These are phyloP conservation scores for Acromyrmex heyeri DNA, from an alignment of 1,140 invertebrate species.

Conservation along the genomic window DNA sequence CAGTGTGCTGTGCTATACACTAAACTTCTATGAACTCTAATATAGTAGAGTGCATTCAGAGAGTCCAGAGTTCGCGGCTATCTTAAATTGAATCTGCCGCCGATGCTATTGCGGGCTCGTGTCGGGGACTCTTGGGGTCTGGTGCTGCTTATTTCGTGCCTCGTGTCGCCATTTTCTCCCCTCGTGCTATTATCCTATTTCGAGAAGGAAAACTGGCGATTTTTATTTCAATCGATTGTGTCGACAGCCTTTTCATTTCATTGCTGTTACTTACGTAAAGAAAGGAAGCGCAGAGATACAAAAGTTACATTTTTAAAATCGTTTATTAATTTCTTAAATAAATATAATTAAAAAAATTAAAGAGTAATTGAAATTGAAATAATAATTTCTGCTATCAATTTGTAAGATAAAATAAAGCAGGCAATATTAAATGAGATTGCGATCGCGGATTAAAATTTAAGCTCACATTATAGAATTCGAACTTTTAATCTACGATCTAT, in stretches of 20 bases:
- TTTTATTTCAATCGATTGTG: constrained; percentile 58
- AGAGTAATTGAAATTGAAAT: not conserved
- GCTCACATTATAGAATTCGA: not conserved
- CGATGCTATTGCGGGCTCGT: constrained; percentile 71
- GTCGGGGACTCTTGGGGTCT: constrained; percentile 67
- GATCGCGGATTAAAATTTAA: constrained; percentile 16
- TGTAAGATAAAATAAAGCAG: not conserved
- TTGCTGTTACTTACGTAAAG: not conserved
- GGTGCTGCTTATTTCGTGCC: constrained; percentile 73
- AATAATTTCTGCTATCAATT: constrained; percentile 2
- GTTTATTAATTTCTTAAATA: not conserved
- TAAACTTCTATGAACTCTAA: constrained; percentile 78
- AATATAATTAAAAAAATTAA: not conserved
- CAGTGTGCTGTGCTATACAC: constrained; percentile 64
- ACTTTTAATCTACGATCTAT: not conserved
- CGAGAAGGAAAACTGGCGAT: constrained; percentile 48
- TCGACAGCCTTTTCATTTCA: constrained; percentile 9
- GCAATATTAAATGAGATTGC: not conserved
- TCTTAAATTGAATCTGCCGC: constrained; percentile 82
- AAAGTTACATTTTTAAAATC: not conserved
- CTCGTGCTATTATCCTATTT: constrained; percentile 61
- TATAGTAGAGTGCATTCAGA: constrained; percentile 75
- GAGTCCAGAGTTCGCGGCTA: constrained; percentile 78
- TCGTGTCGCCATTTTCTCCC: constrained; percentile 70
- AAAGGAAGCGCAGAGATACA: not conserved